Percentiles rank a stretch among this genome's conserved stretches.
Conservation (phyloP, 2,888 invertebrate genomes). For the Apodemia hepburni region DNA sequence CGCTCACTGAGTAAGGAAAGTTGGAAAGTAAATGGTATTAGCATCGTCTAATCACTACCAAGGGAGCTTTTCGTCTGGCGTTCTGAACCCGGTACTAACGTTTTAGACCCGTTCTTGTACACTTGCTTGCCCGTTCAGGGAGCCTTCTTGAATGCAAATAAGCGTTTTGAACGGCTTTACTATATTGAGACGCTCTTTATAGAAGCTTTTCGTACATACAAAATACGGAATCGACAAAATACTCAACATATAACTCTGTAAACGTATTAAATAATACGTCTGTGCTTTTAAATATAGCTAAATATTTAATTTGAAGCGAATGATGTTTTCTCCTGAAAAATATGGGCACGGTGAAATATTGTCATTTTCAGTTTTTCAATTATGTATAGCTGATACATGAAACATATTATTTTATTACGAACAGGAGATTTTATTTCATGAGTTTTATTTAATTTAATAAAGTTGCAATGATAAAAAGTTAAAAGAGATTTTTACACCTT, state of each 20-base stretch:
- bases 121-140: conserved; percentile 65
- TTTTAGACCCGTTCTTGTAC: conserved; percentile 59
- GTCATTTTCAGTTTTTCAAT: too few species aligned
- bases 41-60: conserved; percentile 76
- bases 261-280: not conserved
- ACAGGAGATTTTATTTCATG: too few species aligned
- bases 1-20: conserved; percentile 72
- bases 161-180: conserved; percentile 73
- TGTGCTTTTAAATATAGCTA: too few species aligned
- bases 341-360: not conserved
- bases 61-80: conserved; percentile 57
- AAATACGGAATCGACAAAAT: conserved; percentile 33
- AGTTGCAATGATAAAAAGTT: too few species aligned
- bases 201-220: conserved; percentile 42
- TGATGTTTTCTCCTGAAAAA: not conserved
- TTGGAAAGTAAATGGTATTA: conserved; percentile 78
- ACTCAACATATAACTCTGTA: conserved; percentile 19
- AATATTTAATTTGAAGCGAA: not conserved
- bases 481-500: too few species aligned
- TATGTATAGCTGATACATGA: too few species aligned
- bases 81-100: conserved; percentile 40
- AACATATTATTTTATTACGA: too few species aligned
- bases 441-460: too few species aligned
- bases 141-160: conserved; percentile 77
- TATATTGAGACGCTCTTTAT: conserved; percentile 68